These are phyloP conservation scores for Scrobipalpa atriplicella DNA, from an alignment of 2,888 invertebrate species.

Conservation along the genomic window DNA sequence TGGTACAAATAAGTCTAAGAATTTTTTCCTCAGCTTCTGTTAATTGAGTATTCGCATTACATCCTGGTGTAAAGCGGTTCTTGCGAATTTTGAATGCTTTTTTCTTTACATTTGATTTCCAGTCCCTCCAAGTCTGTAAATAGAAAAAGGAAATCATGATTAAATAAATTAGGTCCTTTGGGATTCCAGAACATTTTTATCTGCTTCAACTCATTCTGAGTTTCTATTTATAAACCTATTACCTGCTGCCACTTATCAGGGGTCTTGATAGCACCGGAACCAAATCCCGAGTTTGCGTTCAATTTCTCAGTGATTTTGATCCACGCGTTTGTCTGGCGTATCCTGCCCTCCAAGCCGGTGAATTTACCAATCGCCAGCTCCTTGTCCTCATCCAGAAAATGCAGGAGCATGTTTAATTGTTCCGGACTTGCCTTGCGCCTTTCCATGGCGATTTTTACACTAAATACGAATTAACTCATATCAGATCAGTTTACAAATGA, in stretches of 20 bases:
- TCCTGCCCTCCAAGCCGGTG: slow-evolving; percentile 57
- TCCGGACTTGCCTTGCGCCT: slow-evolving; percentile 65
- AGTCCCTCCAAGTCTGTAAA: slow-evolving; percentile 62
- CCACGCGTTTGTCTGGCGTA: slow-evolving; percentile 64
- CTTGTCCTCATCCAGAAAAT: slow-evolving; percentile 61
- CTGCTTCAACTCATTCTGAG: neutral
- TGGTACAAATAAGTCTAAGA: slow-evolving; percentile 58
- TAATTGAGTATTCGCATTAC: slow-evolving; percentile 53
- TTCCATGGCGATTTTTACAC: slow-evolving; percentile 40
- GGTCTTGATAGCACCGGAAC: slow-evolving; percentile 64
- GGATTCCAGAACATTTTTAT: too few species aligned
- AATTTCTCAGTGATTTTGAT: slow-evolving; percentile 66
- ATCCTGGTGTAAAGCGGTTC: slow-evolving; percentile 59
- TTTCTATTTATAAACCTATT: slow-evolving; percentile 16
- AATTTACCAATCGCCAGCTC: slow-evolving; percentile 64
- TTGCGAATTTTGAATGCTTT: slow-evolving; percentile 65
- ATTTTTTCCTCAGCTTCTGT: slow-evolving; percentile 64
- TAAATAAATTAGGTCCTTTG: neutral
- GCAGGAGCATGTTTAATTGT: slow-evolving; percentile 61
- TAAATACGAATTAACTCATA: neutral
- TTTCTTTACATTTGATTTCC: slow-evolving; percentile 68
- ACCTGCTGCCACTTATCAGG: slow-evolving; percentile 71
- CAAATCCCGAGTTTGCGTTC: slow-evolving; percentile 63
- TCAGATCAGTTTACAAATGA: neutral
- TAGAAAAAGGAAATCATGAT: neutral